Evolutionary conservation across 2,113 vertebrate species (phyloP).

Genomic region (Melanostigma gelatinosum): DNA sequence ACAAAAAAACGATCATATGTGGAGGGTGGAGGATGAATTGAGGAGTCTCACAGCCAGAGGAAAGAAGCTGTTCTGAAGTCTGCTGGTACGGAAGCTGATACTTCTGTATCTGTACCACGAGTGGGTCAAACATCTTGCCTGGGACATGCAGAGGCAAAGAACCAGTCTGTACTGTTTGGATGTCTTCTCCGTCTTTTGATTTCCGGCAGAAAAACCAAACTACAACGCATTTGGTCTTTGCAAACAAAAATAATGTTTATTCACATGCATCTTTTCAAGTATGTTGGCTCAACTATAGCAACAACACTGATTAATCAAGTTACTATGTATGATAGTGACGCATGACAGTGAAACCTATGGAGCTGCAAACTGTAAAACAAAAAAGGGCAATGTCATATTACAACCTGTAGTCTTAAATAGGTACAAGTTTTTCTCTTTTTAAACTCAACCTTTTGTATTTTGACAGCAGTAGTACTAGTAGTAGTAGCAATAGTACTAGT

Average conservation of each 20-base stretch:
- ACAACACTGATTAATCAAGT: neutral
- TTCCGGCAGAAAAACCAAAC: neutral
- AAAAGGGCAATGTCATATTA: neutral
- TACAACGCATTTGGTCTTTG: neutral
- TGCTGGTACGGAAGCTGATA: neutral
- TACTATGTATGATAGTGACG: neutral
- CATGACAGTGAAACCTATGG: neutral
- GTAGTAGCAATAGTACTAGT: no score
- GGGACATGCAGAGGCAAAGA: neutral
- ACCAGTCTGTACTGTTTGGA: neutral
- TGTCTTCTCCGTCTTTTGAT: neutral
- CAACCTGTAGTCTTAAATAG: neutral
- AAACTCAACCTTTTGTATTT: neutral
- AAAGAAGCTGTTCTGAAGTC: neutral
- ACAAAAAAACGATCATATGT: no score
- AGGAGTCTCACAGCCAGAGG: no score
- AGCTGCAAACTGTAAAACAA: neutral
- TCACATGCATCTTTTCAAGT: neutral
- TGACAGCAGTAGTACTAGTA: neutral
- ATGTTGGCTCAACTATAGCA: no score
- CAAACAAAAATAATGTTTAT: neutral
- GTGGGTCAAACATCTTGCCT: neutral
- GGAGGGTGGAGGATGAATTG: no score
- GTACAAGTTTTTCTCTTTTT: neutral
- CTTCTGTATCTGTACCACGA: neutral